Percentiles rank a stretch among this genome's conserved stretches.
These are phyloP conservation scores for Ephestia elutella DNA, from an alignment of 1,140 invertebrate genomes.

Conservation along the genomic window DNA sequence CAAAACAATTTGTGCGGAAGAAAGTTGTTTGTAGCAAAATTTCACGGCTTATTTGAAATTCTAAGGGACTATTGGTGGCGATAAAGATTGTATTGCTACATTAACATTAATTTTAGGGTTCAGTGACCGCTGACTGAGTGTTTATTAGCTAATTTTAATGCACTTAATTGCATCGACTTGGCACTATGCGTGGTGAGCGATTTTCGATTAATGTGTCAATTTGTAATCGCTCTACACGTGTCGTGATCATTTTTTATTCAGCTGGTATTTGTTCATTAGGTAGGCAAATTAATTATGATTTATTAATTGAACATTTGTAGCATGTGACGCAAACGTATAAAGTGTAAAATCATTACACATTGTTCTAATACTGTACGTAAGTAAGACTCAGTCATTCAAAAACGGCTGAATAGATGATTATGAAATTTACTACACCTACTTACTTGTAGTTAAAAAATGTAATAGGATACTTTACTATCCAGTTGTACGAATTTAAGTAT, in stretches of 20 bases:
- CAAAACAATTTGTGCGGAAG: slow-evolving; percentile 13
- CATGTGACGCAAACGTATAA: neutral
- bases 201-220: slow-evolving; percentile 1
- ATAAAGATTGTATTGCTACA: slow-evolving; percentile 34
- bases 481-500: too few species aligned
- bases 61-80: slow-evolving; percentile 27
- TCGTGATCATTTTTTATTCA: neutral
- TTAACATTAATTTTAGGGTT: slow-evolving; percentile 52
- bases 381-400: too few species aligned
- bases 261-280: neutral
- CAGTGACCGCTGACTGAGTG: slow-evolving; percentile 32
- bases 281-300: neutral
- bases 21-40: slow-evolving; percentile 29
- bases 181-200: neutral
- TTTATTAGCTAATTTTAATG: slow-evolving; percentile 40
- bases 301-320: neutral
- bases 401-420: too few species aligned
- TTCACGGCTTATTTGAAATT: slow-evolving; percentile 37
- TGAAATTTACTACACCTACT: too few species aligned
- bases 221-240: neutral
- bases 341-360: too few species aligned
- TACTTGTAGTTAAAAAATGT: too few species aligned
- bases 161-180: slow-evolving; percentile 10
- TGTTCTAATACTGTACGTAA: too few species aligned
- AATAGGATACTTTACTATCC: too few species aligned